phyloP scores from a whole-genome alignment of 2,113 vertebrate species.

The Podocnemis expansa region DNA sequence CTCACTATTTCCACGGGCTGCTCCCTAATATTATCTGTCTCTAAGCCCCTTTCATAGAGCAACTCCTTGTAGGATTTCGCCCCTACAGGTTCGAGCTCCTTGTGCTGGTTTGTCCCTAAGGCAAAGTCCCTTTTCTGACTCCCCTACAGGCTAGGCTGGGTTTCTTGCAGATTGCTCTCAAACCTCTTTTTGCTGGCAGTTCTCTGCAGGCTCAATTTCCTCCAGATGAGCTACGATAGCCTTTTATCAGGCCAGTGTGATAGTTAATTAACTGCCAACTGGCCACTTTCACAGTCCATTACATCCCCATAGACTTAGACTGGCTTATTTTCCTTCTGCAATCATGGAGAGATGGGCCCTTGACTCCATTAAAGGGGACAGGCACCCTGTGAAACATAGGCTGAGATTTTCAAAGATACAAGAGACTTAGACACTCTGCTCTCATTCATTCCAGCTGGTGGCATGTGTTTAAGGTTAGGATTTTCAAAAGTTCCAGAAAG shows the following conservation, averaged over 20 bases:
- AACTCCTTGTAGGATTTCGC: background rate
- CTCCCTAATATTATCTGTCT: background rate
- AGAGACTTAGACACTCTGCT: background rate
- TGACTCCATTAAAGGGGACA: background rate
- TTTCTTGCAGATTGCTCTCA: background rate
- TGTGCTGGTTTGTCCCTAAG: background rate
- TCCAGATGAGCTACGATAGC: background rate
- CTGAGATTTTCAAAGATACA: background rate
- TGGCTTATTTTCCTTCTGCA: no score
- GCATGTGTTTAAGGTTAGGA: background rate
- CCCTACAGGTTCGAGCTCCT: background rate
- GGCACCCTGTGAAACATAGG: background rate
- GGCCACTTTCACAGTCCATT: background rate
- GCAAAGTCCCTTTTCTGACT: background rate
- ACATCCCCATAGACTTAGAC: background rate
- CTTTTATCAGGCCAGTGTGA: background rate
- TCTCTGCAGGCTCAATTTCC: background rate
- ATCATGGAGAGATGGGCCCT: background rate
- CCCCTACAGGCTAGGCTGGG: background rate
- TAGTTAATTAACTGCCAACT: background rate
- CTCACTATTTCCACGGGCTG: background rate
- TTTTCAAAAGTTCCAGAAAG: no score
- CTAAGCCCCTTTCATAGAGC: background rate
- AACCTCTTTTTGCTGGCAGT: background rate
- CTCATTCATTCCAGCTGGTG: background rate